Base-by-base conservation (phyloP, 2,888 invertebrate genomes). In the Abrostola tripartita region DNA sequence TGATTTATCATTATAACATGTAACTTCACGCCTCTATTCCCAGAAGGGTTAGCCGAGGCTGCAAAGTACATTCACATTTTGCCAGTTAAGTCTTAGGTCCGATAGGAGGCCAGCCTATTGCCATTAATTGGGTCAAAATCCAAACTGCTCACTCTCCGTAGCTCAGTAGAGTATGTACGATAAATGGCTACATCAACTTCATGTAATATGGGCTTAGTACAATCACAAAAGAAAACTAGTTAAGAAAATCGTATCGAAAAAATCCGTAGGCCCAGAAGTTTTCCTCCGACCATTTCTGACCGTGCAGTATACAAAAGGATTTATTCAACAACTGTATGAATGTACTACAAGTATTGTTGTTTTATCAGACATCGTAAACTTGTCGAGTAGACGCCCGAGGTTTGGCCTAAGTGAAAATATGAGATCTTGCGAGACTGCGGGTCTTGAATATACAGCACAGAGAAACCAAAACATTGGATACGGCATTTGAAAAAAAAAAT, bases 321-420 rank as follows among this genome's bases (percentile, higher is more conserved):
- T 74, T 77, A 74, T 71, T 58, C 52, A n/a, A 35, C 35, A 55
- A 64, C 52, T 61, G 38, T 62, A 68, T 58, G 47, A 60, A 62
- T 65, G 12, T 12, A 60, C 56, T 65, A 52, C 61, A 52, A 57
- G 71, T 65, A 50, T 55, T 57, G 54, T 60, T 65, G 68, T 79
- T 82, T 80, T 82, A 84, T 82, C 79, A 72, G 64, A 41, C 57
- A 54, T 81, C 88, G 78, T 88, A 86, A 87, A 88, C 63, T 83
- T 81, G 81, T 77, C 71, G 70, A 76, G 81, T 72, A 68, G 79
- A 66, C 73, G 71, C 70, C 73, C 80, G 80, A 82, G 85, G 82
- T 84, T 83, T 75, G 76, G 78, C 73, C 76, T 79, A 81, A 85
- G 85, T 85, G 84, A 87, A 87, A 87, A 86, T 85, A 86, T 83